phyloP scores from a whole-genome alignment of 2,113 vertebrate species.

The Albula goreensis region DNA sequence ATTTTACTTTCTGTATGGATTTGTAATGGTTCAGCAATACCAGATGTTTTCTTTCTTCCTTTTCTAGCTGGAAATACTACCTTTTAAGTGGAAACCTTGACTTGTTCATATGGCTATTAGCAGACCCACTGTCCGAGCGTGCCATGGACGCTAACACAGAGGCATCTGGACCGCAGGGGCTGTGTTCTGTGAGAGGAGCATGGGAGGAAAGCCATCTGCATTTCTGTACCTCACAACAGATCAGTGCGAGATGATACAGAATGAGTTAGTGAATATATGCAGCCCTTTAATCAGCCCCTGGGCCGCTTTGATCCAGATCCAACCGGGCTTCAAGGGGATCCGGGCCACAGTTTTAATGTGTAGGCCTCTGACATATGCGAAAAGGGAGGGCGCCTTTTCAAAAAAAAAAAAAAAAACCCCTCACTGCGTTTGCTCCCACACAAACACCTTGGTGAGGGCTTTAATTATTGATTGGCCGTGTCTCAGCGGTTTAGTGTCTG shows the following conservation, averaged over 20 bases:
- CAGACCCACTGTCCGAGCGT: background rate
- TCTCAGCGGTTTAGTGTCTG: background rate
- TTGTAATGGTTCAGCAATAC: too few relatives aligned
- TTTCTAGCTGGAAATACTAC: too few relatives aligned
- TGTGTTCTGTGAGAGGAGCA: conserved; percentile 18
- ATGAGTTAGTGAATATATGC: conserved; percentile 25
- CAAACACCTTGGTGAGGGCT: background rate
- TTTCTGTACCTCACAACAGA: conserved; percentile 23
- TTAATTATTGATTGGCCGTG: background rate
- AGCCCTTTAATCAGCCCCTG: conserved; percentile 18
- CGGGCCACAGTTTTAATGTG: conserved; percentile 13
- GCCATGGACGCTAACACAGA: background rate
- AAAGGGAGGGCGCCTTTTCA: conserved; percentile 17
- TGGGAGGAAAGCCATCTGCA: conserved; percentile 25
- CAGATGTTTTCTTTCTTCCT: too few relatives aligned
- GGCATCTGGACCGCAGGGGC: background rate
- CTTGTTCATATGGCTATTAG: too few relatives aligned
- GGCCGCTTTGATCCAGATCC: conserved; percentile 18
- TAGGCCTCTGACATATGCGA: conserved; percentile 28
- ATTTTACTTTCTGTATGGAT: too few relatives aligned
- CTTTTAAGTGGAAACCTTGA: too few relatives aligned
- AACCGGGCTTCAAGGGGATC: conserved; percentile 22
- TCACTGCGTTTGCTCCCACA: conserved; percentile 10
- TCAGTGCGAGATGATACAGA: conserved; percentile 26
- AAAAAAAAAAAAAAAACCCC: background rate